Evolutionary conservation across 2,888 invertebrate genomes (phyloP).

Genomic region (Neoaliturus tenellus): DNA sequence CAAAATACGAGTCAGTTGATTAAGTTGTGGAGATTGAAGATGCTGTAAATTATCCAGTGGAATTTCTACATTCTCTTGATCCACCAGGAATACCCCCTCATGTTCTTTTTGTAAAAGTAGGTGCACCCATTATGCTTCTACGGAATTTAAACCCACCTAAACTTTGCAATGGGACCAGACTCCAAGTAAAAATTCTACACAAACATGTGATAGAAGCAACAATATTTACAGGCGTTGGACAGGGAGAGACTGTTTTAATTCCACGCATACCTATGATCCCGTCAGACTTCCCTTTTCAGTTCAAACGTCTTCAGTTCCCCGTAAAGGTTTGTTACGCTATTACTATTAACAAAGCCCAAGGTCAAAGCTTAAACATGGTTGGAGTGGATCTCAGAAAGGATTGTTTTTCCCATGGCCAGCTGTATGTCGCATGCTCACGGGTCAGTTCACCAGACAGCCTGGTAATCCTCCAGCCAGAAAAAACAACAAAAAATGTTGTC

Average conservation of each 20-base stretch:
- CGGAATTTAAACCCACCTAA: conserved; percentile 66
- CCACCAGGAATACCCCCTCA: conserved; percentile 62
- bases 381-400: too few species aligned
- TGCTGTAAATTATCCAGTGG: conserved; percentile 26
- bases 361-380: too few species aligned
- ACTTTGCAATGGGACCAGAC: conserved; percentile 66
- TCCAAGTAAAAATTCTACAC: conserved; percentile 61
- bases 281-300: too few species aligned
- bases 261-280: not conserved
- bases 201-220: conserved; percentile 60
- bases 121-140: conserved; percentile 64
- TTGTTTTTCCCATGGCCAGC: too few species aligned
- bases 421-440: too few species aligned
- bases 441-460: too few species aligned
- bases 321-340: too few species aligned
- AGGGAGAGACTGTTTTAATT: not conserved
- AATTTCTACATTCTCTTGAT: not conserved
- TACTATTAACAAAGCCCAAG: too few species aligned
- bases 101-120: conserved; percentile 61
- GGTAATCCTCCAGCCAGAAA: too few species aligned
- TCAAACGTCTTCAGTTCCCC: too few species aligned
- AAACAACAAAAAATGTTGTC: too few species aligned
- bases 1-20: conserved; percentile 2
- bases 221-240: conserved; percentile 14
- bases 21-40: conserved; percentile 1